Conservation (phyloP, 1,140 invertebrate genomes). For the Oncopodura yosiiana region DNA sequence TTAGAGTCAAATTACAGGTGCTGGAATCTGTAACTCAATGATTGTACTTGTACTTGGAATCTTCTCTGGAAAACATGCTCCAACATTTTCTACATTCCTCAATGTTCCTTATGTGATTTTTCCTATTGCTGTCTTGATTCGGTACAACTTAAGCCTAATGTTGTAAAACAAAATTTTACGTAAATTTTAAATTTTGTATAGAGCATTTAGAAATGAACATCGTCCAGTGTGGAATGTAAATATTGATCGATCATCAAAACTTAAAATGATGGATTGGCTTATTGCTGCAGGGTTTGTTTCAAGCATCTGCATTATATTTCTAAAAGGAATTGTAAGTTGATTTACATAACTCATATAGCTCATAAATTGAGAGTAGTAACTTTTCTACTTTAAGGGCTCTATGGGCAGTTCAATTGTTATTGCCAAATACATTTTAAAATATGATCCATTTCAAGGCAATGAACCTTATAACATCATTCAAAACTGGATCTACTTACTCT, state of each 20-base stretch:
- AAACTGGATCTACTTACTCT: slow-evolving; percentile 24
- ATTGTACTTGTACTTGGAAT: slow-evolving; percentile 29
- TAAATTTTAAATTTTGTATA: slow-evolving; percentile 9
- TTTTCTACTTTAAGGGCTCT: not conserved
- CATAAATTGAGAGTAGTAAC: no score
- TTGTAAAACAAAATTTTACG: not conserved
- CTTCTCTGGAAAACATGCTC: slow-evolving; percentile 21
- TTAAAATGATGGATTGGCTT: slow-evolving; percentile 20
- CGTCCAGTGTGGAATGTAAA: slow-evolving; percentile 19
- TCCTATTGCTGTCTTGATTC: slow-evolving; percentile 22
- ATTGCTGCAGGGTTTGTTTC: slow-evolving; percentile 15
- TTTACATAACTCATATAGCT: no score
- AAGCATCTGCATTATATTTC: slow-evolving; percentile 20
- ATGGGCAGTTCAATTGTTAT: not conserved
- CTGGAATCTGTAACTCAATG: slow-evolving; percentile 33
- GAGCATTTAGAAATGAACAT: slow-evolving; percentile 20
- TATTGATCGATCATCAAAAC: not conserved
- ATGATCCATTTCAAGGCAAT: slow-evolving; percentile 26
- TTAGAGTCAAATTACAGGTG: no score
- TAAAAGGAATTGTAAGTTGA: slow-evolving; percentile 3
- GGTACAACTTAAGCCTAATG: no score
- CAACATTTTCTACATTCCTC: slow-evolving; percentile 32
- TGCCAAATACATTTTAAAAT: slow-evolving; percentile 7
- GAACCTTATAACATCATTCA: slow-evolving; percentile 31
- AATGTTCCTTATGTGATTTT: slow-evolving; percentile 33